Conservation (phyloP, 2,113 vertebrate species). For the Xiphias gladius region DNA sequence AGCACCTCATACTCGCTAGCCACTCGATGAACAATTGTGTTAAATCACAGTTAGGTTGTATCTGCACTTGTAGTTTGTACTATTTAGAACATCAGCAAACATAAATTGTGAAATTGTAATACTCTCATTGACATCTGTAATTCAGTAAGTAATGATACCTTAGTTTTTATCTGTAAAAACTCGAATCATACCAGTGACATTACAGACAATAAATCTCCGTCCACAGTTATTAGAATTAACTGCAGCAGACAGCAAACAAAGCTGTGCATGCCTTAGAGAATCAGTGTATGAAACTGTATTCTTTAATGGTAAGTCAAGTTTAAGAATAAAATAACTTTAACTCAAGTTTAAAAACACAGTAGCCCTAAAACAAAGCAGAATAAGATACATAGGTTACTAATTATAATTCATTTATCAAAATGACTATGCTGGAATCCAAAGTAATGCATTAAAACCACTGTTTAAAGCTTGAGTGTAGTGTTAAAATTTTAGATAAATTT, state of each 20-base stretch:
- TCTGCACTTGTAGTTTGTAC: constrained; percentile 20
- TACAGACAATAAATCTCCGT: constrained; percentile 3
- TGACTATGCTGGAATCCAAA: not conserved
- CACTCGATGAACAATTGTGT: not conserved
- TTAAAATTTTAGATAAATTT: not conserved
- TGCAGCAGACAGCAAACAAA: constrained; percentile 30
- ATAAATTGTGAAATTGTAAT: constrained; percentile 6
- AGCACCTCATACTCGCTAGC: constrained; percentile 39
- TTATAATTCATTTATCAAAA: not conserved
- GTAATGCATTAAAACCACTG: not conserved
- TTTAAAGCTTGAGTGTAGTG: not conserved
- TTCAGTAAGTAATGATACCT: not conserved
- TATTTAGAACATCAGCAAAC: constrained; percentile 15
- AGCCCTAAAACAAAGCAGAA: not conserved
- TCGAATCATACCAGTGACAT: not conserved
- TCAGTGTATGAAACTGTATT: constrained; percentile 20
- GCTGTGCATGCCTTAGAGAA: not conserved
- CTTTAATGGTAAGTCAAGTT: not conserved
- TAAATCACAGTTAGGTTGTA: constrained; percentile 22
- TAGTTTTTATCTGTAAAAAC: not conserved
- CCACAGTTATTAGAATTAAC: constrained; percentile 3
- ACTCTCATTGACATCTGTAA: not conserved
- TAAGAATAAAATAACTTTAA: not conserved
- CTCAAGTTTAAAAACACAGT: not conserved
- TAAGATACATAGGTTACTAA: not conserved